Conservation (phyloP, 1,140 invertebrate species). For the Neodiprion virginianus region DNA sequence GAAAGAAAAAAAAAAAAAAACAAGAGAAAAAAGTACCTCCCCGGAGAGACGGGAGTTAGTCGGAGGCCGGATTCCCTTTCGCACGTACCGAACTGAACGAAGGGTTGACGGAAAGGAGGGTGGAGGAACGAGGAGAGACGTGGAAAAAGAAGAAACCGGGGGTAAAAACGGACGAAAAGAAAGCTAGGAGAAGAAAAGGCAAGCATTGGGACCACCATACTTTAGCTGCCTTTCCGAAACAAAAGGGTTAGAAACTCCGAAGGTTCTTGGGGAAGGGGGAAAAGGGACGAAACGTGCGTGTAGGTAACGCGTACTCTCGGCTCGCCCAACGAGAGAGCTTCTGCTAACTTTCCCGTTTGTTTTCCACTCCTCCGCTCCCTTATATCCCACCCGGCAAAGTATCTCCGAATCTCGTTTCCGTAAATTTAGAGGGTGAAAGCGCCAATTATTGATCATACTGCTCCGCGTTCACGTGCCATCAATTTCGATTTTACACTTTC, state of each 20-base stretch:
- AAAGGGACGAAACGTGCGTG: too few relatives aligned
- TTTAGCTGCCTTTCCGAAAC: not conserved
- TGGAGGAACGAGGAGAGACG: constrained; percentile 9
- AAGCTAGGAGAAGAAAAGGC: not conserved
- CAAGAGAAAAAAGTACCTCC: constrained; percentile 3
- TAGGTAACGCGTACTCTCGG: too few relatives aligned
- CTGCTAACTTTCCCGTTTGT: too few relatives aligned
- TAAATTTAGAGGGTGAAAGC: too few relatives aligned
- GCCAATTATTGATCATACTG: too few relatives aligned
- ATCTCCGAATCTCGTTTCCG: too few relatives aligned
- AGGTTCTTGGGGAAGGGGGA: not conserved
- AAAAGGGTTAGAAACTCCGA: not conserved
- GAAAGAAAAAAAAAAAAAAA: not conserved
- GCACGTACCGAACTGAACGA: constrained; percentile 16
- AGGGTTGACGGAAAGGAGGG: not conserved
- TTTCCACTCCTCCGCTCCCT: too few relatives aligned
- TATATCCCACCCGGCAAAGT: too few relatives aligned
- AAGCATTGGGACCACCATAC: not conserved
- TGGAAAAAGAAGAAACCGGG: not conserved
- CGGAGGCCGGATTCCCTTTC: constrained; percentile 22
- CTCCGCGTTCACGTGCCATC: too few relatives aligned
- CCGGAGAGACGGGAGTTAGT: constrained; percentile 21
- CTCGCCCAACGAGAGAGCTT: too few relatives aligned
- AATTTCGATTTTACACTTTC: too few relatives aligned
- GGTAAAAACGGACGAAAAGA: not conserved